Base-by-base conservation (phyloP, 1,140 invertebrate species). In the Vanessa atalanta region DNA sequence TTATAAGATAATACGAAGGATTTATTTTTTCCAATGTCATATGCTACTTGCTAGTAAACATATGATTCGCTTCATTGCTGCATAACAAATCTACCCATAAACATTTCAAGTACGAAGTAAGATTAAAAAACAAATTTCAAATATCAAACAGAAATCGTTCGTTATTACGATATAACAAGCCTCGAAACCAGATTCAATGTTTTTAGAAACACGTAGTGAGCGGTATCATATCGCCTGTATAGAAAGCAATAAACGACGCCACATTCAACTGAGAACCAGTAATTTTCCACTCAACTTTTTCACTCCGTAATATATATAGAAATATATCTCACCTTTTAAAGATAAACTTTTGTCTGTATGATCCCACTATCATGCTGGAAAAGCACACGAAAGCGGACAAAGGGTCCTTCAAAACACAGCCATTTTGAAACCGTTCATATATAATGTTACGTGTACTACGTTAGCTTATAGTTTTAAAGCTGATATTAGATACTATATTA, bases 321-420 rank as follows among this genome's bases (percentile, higher is more conserved):
- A 65, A 83, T 57, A 75, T 85, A 80, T 76, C 89, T 93, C 82
- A 93, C 91, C 92, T 93, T 88, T 88, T 81, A 81, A 89, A 92
- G 83, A 88, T 80, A 90, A 89, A 80, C 84, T 88, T 91, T 77
- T 92, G 87, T 84, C 78, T 83, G 89, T 90, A 87, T 84, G 88
- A 92, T 88, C 82, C 88, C 87, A 93, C 87, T 93, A 93, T 88
- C 92, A 93, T 93, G 88, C 91, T 93, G 91, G 82, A 89, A 82
- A 88, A 89, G 87, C 84, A 88, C 79, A 90, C 83, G 88, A 91
- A 92, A 92, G 88, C 85, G 91, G 89, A 93, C 91, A 93, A 93
- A 93, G 92, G 86, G 90, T 92, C 92, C 89, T 92, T 93, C 92
- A 93, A 93, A 93, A 92, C 88, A 93, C 92, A 93, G 92, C 92